A percentile compares a stretch with the other conserved stretches of the same genome.
Evolutionary conservation across 2,888 invertebrate species (phyloP).

Genomic region (Arctia plantaginis): DNA sequence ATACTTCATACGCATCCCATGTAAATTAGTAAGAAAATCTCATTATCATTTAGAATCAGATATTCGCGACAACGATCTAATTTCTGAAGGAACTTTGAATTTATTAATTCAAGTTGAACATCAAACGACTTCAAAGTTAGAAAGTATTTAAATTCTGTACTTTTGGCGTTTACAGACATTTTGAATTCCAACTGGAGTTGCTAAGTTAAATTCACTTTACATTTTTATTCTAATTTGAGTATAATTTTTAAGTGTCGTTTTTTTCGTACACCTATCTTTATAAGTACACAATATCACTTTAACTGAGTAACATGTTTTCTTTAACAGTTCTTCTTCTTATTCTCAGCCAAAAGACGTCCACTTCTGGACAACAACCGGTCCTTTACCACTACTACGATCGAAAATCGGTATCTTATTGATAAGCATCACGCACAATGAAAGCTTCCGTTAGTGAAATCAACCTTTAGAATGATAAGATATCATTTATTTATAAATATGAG

Average conservation of each 20-base stretch:
- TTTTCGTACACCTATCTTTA: background rate
- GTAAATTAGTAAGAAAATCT: background rate
- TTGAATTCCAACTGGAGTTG: slow-evolving; percentile 27
- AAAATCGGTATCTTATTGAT: too few relatives aligned
- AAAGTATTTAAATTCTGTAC: slow-evolving; percentile 33
- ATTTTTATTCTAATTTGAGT: background rate
- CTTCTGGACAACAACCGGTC: too few relatives aligned
- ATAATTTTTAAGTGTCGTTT: background rate
- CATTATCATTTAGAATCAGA: background rate
- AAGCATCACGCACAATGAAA: too few relatives aligned
- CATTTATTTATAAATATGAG: too few relatives aligned
- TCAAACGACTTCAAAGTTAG: slow-evolving; percentile 25
- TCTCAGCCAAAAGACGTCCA: too few relatives aligned
- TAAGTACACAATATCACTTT: background rate
- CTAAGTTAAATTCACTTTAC: slow-evolving; percentile 27
- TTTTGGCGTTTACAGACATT: slow-evolving; percentile 18
- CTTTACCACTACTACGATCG: too few relatives aligned
- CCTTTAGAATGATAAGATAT: background rate
- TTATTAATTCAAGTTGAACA: slow-evolving; percentile 28
- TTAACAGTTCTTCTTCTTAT: background rate
- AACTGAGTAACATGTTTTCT: too few relatives aligned
- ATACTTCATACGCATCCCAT: background rate
- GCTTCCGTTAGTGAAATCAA: background rate
- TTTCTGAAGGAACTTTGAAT: slow-evolving; percentile 21
- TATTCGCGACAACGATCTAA: slow-evolving; percentile 8